Conservation (phyloP, 2,797 vertebrate genomes). For the Crenuchus spilurus region DNA sequence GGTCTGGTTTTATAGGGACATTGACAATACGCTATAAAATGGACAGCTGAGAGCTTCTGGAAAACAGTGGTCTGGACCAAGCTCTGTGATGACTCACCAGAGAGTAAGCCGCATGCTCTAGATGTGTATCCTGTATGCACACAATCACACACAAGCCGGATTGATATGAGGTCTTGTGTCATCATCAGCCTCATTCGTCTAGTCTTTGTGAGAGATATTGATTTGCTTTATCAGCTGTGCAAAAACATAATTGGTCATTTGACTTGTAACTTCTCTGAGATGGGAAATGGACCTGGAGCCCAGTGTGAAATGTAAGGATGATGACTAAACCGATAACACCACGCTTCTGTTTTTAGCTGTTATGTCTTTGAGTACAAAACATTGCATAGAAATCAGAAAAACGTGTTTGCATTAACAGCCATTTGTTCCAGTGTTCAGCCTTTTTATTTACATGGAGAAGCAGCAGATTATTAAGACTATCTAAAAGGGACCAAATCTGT, state of each 20-base stretch:
- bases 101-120: background rate
- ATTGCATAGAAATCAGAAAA: background rate
- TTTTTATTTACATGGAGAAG: background rate
- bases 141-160: background rate
- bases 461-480: background rate
- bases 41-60: background rate
- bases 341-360: background rate
- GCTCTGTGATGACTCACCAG: background rate
- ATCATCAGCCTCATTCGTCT: conserved; percentile 26
- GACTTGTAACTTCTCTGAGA: conserved; percentile 4
- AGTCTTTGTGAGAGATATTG: conserved; percentile 20
- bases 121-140: background rate
- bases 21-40: background rate
- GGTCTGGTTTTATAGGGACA: background rate
- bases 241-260: conserved; percentile 20
- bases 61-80: background rate
- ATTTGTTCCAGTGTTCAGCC: background rate
- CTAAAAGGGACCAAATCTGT: conserved; percentile 15
- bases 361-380: background rate
- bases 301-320: background rate
- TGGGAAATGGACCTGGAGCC: background rate
- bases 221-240: conserved; percentile 26
- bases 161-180: background rate
- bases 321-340: background rate
- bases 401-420: background rate